Evolutionary conservation across 2,888 invertebrate species (phyloP), one percentile per base, ranked within the genome.

Genomic region (Helicoverpa assulta): DNA sequence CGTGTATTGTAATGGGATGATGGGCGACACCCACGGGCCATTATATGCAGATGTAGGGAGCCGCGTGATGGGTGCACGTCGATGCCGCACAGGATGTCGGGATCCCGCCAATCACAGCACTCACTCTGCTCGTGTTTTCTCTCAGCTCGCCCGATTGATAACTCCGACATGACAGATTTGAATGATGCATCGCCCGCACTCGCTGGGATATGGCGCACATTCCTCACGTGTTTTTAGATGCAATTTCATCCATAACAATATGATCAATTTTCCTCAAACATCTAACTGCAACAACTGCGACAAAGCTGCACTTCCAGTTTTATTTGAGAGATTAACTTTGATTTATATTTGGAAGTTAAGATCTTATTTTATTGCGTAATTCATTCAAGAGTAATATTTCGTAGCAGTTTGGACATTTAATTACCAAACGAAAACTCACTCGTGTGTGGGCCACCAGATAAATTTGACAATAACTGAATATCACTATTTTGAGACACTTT

Each of bases 11-110:
- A 90, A 90, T 91, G 88, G 88, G 84, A 90, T 90, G 92, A 93
- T 90, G 83, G 80, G 81, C 80, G 76, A 91, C 94, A 90, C 94
- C 94, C 90, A 93, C 94, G 81, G 74, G 62, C 93, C 88, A 93
- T 94, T 94, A 94, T 94, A 94, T 94, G 93, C 91, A 94, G 93
- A 93, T 91, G 88, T 88, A 87, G 86, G 86, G 88, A 88, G 88
- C 87, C 84, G 58, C 78, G 70, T 72, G 83, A 84, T 84, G 75
- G 60, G 64, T 67, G 73, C 62, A 73, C 83, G 77, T 83, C 83
- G 82, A 83, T 85, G 78, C 43, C 78, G 52, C 53, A 78, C 75
- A 79, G 86, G 86, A 88, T 86, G 86, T 88, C 87, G 85, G 75
- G 84, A 87, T 85, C 86, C 82, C 83, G 86, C 85, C 87, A 87